Conservation (phyloP, 2,888 invertebrate genomes). For the Digitonthophagus gazella region DNA sequence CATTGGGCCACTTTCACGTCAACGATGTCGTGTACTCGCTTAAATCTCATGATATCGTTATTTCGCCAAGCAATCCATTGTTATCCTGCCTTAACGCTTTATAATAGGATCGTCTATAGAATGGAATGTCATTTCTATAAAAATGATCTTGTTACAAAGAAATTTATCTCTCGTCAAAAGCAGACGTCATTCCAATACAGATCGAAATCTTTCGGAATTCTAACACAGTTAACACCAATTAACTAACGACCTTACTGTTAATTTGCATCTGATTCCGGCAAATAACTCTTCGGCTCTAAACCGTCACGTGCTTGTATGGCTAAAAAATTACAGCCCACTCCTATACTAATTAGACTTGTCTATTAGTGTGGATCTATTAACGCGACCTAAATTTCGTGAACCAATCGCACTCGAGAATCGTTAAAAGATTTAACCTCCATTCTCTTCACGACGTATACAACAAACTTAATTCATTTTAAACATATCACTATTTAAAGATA, state of each 20-base stretch:
- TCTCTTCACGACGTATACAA: background rate
- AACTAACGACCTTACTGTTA: slow-evolving; percentile 2
- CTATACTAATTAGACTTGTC: slow-evolving; percentile 13
- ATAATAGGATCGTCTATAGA: background rate
- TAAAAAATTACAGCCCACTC: slow-evolving; percentile 18
- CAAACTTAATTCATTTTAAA: background rate
- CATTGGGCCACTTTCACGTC: slow-evolving; percentile 7
- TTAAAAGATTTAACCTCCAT: background rate
- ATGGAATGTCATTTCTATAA: background rate
- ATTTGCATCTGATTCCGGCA: slow-evolving; percentile 5
- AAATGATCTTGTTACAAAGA: background rate
- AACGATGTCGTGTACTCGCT: slow-evolving; percentile 1
- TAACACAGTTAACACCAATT: slow-evolving; percentile 7
- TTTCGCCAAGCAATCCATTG: slow-evolving; percentile 8
- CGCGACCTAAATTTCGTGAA: slow-evolving; percentile 6
- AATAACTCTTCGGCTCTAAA: slow-evolving; percentile 4
- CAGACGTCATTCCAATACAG: too few species aligned
- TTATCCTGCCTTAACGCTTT: background rate
- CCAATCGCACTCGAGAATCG: background rate
- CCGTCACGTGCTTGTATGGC: slow-evolving; percentile 21
- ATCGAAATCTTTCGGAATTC: background rate
- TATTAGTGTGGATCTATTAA: slow-evolving; percentile 8
- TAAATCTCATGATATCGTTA: slow-evolving; percentile 10
- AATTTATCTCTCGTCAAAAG: too few species aligned
- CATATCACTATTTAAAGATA: too few species aligned